phyloP scores from a whole-genome alignment of 37 sponge, comb jelly and placozoan species.

The Bolinopsis microptera region DNA sequence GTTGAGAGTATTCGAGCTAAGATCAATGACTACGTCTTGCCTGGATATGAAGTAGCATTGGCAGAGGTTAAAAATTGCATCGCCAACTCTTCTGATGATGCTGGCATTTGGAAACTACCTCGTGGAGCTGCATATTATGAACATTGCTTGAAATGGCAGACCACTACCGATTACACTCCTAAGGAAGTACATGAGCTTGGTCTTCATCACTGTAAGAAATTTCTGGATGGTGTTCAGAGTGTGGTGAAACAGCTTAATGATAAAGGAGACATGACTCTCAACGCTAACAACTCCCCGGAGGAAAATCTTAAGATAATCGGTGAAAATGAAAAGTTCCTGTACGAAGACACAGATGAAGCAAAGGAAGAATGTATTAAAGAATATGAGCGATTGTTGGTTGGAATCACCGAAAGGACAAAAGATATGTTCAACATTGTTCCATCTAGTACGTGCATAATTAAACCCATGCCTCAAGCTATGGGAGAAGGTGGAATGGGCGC shows the following conservation, averaged over 20 bases:
- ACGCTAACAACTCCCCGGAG: not conserved
- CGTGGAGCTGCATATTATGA: not conserved
- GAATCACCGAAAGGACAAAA: not conserved
- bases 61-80: not conserved
- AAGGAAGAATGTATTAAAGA: conserved; percentile 24
- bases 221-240: not conserved
- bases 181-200: conserved; percentile 26
- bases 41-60: not conserved
- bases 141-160: conserved; percentile 41
- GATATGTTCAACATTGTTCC: conserved; percentile 58
- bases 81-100: not conserved
- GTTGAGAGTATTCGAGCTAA: not conserved
- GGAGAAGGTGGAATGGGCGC: conserved; percentile 45
- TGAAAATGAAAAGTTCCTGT: conserved; percentile 42
- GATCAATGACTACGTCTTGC: not conserved
- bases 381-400: not conserved
- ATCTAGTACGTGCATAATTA: conserved; percentile 23
- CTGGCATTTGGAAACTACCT: conserved; percentile 51
- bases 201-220: not conserved
- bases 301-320: conserved; percentile 41
- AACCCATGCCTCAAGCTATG: conserved; percentile 54
- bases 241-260: conserved; percentile 20
- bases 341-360: conserved; percentile 33
- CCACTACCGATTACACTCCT: conserved; percentile 17
- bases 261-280: conserved; percentile 60